Percentiles rank a stretch among this genome's conserved stretches.
Conservation (phyloP, 2,113 vertebrate genomes). For the Orientallactaga bullata region DNA sequence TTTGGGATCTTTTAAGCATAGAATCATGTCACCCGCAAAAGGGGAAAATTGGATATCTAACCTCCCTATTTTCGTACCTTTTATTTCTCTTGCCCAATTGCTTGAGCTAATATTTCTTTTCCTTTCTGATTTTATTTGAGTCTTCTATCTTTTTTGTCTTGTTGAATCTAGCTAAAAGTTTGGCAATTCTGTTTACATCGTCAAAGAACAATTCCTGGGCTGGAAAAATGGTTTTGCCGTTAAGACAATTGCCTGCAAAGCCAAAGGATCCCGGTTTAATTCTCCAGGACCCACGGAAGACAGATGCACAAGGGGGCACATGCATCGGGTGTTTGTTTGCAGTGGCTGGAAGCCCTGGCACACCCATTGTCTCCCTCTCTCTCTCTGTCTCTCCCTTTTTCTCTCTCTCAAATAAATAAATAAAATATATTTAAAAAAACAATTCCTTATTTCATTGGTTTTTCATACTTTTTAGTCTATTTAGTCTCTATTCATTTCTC, state of each 20-base stretch:
- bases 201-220: too few relatives aligned
- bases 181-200: background rate
- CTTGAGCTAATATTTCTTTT: background rate
- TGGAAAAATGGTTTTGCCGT: too few relatives aligned
- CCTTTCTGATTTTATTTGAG: background rate
- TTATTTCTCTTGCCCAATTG: background rate
- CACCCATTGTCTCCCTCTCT: too few relatives aligned
- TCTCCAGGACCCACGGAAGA: too few relatives aligned
- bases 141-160: background rate
- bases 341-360: too few relatives aligned
- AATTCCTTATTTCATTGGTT: background rate
- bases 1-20: background rate
- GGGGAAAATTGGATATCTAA: background rate
- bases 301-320: too few relatives aligned
- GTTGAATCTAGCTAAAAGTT: background rate
- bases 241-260: too few relatives aligned
- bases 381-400: too few relatives aligned
- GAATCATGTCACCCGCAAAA: background rate
- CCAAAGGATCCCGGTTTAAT: too few relatives aligned
- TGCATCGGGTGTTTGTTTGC: too few relatives aligned
- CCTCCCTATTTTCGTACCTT: background rate
- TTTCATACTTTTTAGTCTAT: background rate
- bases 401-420: too few relatives aligned
- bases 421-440: too few relatives aligned
- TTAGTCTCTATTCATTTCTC: background rate